Evolutionary conservation across 2,113 vertebrate genomes (phyloP), one percentile per base, ranked within the genome.

Genomic region (Xiphophorus maculatus): DNA sequence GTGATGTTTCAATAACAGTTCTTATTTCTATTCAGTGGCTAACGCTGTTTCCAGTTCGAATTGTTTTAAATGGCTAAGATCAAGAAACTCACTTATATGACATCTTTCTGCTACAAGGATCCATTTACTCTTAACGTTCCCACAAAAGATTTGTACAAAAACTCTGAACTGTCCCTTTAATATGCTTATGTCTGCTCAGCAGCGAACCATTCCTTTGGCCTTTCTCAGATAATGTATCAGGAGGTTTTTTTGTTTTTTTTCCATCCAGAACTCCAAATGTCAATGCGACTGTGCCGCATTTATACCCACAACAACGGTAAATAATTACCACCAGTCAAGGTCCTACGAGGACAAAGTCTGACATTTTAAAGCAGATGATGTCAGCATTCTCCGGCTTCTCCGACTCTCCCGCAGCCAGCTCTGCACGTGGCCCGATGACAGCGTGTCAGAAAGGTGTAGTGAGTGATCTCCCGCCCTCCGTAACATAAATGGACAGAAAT

Each of bases 201-300:
- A 19, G 66, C 84, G 83, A 88, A 68, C 84, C 85, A 81, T 81
- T 85, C 64, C 65, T 29, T 66, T 89, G 85, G 78, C 84, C 84
- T 90, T 90, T 89, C 79, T 48, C 40, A 71, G 80, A 81, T 73
- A 86, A 86, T 87, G 69, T 77, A 79, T 51, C 48, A 42, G 40
- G 4, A 19, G 48, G n/a, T 54, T 10, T 54, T 58, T 71, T 89
- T 87, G 87, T 8, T 33, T 33, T 30, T 30, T 30, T 30, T 87
- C 66, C 60, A 77, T 79, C 74, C 69, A 69, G 3, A 81, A 78
- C 77, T 84, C 77, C 65, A 90, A 87, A 92, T 87, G 90, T 88
- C 84, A 90, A 67, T 80, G 48, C 63, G 13, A 82, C 87, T 82
- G 58, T 86, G 63, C 76, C 51, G 30, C 70, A 71, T 76, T 83